A percentile compares a stretch with the other conserved stretches of the same genome.
Conservation (phyloP, 1,140 invertebrate species). For the Leptinotarsa lineolata region DNA sequence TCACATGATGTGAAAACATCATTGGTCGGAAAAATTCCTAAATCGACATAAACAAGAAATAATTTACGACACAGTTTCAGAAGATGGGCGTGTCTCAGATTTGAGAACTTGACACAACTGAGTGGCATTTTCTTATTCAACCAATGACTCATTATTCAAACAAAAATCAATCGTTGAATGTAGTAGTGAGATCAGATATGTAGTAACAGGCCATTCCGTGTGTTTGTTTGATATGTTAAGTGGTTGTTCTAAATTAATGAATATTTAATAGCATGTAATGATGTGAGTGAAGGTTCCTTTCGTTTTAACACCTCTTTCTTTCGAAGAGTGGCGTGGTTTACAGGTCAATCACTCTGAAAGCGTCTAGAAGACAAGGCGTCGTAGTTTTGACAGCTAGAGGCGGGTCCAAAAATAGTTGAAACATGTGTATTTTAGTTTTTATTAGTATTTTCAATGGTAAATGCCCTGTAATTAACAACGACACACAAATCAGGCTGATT, state of each 20-base stretch:
- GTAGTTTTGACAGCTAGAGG: too few relatives aligned
- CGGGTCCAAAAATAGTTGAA: too few relatives aligned
- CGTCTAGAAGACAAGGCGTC: background rate
- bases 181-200: background rate
- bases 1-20: too few relatives aligned
- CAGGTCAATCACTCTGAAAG: background rate
- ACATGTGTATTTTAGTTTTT: too few relatives aligned
- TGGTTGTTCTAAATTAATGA: background rate
- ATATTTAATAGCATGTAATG: background rate
- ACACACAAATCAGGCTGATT: too few relatives aligned
- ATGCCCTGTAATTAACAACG: too few relatives aligned
- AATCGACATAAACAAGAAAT: too few relatives aligned
- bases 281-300: background rate
- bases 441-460: too few relatives aligned
- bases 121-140: background rate
- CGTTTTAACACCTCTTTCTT: slow-evolving; percentile 4
- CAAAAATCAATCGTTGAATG: background rate
- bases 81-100: background rate
- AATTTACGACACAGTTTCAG: too few relatives aligned
- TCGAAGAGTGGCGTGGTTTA: background rate
- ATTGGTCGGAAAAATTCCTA: too few relatives aligned
- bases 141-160: background rate
- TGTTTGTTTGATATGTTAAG: background rate
- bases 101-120: background rate
- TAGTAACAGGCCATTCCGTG: background rate